Evolutionary conservation across 2,888 invertebrate species (phyloP).

Genomic region (Aleiodes testaceus): DNA sequence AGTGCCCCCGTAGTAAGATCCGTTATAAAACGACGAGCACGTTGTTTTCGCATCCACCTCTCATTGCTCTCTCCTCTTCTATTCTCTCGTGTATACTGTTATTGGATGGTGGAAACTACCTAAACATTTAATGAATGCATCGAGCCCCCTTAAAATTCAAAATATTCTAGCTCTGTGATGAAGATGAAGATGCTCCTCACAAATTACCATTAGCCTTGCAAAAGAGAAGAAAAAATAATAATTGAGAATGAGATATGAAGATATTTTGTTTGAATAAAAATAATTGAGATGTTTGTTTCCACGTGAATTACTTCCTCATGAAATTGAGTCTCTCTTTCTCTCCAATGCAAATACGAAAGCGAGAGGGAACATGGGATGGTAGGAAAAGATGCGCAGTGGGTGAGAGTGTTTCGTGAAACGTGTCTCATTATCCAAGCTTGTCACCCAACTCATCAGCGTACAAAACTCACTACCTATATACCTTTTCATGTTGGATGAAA

Average conservation of each 20-base stretch:
- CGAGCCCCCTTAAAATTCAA: slow-evolving; percentile 52
- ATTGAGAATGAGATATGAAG: background rate
- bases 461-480: slow-evolving; percentile 20
- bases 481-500: slow-evolving; percentile 54
- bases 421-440: slow-evolving; percentile 44
- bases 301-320: too few species aligned
- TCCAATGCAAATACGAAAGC: slow-evolving; percentile 64
- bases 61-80: slow-evolving; percentile 31
- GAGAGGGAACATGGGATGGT: slow-evolving; percentile 59
- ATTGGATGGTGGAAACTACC: slow-evolving; percentile 41
- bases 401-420: slow-evolving; percentile 51
- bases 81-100: slow-evolving; percentile 41
- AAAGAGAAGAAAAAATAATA: background rate
- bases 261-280: slow-evolving; percentile 19
- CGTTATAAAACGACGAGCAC: slow-evolving; percentile 68
- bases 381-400: slow-evolving; percentile 41
- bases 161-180: too few species aligned
- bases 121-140: slow-evolving; percentile 69
- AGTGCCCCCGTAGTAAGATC: slow-evolving; percentile 54
- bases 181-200: too few species aligned
- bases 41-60: slow-evolving; percentile 59
- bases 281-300: background rate
- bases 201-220: too few species aligned
- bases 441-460: slow-evolving; percentile 38
- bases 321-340: background rate